Conservation (phyloP, 2,113 vertebrate genomes). For the Crotophaga sulcirostris region DNA sequence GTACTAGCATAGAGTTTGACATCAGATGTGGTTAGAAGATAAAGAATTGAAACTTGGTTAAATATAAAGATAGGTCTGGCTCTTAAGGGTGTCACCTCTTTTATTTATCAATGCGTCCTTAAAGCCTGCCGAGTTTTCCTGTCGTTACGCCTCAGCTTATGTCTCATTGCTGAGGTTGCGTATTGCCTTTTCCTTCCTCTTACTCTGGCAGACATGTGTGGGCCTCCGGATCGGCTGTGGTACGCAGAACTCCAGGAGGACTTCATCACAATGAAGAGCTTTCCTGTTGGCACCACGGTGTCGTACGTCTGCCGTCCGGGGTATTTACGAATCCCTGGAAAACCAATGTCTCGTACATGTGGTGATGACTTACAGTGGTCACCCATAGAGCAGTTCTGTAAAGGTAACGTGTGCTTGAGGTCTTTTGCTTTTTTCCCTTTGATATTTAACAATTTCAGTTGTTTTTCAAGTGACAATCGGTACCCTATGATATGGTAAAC, state of each 20-base stretch:
- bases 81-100: not conserved
- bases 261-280: fast-evolving
- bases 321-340: fast-evolving
- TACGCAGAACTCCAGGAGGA: fast-evolving
- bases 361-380: not conserved
- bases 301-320: not conserved
- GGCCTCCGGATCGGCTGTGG: fast-evolving
- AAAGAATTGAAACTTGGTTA: fast-evolving
- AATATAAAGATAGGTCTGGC: too few species aligned
- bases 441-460: fast-evolving
- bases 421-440: not conserved
- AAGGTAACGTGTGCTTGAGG: not conserved
- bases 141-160: fast-evolving
- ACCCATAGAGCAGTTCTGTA: not conserved
- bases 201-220: fast-evolving
- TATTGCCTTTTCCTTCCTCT: not conserved
- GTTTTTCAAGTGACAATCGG: not conserved
- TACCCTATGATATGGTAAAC: not conserved
- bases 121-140: fast-evolving
- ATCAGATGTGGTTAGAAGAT: fast-evolving
- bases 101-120: not conserved
- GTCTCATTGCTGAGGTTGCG: not conserved
- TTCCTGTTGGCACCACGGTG: fast-evolving
- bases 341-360: fast-evolving
- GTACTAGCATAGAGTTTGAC: fast-evolving